Conservation (phyloP, 2,113 vertebrate genomes). For the Baryphthengus martii region DNA sequence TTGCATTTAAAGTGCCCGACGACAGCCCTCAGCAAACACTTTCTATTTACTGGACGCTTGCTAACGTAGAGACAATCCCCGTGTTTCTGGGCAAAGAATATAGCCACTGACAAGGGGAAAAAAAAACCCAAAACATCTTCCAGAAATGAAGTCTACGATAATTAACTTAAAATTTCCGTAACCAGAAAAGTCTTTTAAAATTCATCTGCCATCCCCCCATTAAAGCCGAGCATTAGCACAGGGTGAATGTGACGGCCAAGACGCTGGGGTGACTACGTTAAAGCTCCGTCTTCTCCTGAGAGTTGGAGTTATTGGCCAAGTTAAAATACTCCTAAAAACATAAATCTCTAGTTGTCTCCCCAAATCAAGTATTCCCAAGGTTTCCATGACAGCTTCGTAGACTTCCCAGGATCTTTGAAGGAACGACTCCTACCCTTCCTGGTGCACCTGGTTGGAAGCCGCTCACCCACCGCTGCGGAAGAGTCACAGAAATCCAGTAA, state of each 20-base stretch:
- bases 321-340: too few species aligned
- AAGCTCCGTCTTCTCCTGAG: not conserved
- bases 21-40: conserved; percentile 17
- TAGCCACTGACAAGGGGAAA: not conserved
- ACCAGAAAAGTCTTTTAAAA: not conserved
- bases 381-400: not conserved
- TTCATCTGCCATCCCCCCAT: too few species aligned
- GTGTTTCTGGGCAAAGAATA: not conserved
- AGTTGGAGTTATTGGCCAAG: not conserved
- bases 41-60: conserved; percentile 24
- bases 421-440: not conserved
- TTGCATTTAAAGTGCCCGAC: conserved; percentile 54
- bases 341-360: not conserved
- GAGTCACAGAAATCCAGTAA: not conserved
- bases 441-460: not conserved
- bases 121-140: too few species aligned
- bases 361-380: not conserved
- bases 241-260: not conserved
- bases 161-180: too few species aligned
- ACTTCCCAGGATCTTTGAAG: not conserved
- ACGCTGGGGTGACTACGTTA: too few species aligned
- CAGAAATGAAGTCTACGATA: not conserved
- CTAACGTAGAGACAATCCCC: not conserved
- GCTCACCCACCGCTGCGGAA: too few species aligned
- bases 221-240: not conserved